Percentiles rank a stretch among this genome's conserved stretches.
phyloP scores from a whole-genome alignment of 2,113 vertebrate species.

The Halcyon malimbica region DNA sequence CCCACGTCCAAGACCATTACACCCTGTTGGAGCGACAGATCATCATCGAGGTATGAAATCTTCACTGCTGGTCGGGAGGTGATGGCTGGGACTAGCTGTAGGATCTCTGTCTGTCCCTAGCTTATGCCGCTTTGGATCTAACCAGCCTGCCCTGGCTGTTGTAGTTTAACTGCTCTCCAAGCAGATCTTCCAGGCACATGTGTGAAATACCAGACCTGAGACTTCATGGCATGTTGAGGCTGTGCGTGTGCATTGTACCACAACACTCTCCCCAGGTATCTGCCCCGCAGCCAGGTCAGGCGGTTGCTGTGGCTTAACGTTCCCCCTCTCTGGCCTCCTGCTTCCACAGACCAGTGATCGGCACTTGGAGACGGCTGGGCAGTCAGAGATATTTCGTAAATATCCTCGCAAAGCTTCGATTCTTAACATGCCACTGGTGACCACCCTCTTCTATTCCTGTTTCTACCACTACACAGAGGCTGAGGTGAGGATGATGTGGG shows the following conservation, averaged over 20 bases:
- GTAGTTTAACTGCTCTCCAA: not conserved
- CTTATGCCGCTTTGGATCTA: not conserved
- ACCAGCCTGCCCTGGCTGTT: not conserved
- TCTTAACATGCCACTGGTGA: slow-evolving; percentile 93
- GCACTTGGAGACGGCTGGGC: slow-evolving; percentile 80
- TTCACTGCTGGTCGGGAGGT: not conserved
- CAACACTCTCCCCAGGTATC: not conserved
- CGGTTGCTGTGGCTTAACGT: not conserved
- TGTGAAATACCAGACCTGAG: not conserved
- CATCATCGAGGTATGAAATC: slow-evolving; percentile 88
- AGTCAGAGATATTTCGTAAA: slow-evolving; percentile 88
- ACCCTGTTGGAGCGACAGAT: slow-evolving; percentile 94
- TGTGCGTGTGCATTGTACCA: not conserved
- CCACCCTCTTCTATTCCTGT: slow-evolving; percentile 94
- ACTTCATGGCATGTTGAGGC: not conserved
- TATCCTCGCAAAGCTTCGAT: slow-evolving; percentile 93
- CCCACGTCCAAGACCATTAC: slow-evolving; percentile 92
- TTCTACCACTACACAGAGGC: slow-evolving; percentile 93
- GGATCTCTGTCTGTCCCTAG: not conserved
- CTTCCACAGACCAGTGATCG: slow-evolving; percentile 82
- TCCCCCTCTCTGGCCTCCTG: not conserved
- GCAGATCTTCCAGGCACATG: not conserved
- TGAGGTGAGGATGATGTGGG: slow-evolving; percentile 72
- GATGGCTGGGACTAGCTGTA: not conserved
- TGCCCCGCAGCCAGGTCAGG: not conserved